Base-by-base conservation (phyloP, 2,797 vertebrate species). In the Gallinago nigripennis region DNA sequence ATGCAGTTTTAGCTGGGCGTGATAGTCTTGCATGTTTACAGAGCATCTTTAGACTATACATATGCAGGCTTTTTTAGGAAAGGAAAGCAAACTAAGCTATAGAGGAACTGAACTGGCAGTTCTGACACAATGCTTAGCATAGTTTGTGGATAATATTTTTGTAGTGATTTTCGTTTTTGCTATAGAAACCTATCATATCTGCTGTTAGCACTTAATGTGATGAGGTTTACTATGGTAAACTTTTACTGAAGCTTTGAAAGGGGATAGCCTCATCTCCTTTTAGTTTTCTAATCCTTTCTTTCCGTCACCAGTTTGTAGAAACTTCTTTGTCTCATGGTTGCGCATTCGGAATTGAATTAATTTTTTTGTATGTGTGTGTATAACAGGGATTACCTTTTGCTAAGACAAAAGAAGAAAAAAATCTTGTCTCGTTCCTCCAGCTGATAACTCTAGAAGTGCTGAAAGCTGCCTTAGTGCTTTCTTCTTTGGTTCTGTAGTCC, bases 231-330 rank as follows among this genome's bases (percentile, higher is more conserved):
- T 90, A 7, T 46, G 8, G 9, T 12, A 23, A 16, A 58, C n/a
- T 78, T 84, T 54, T 66, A 27, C 45, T 57, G 61, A 84, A 91
- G 95, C 60, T 93, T 88, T 94, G 85, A 72, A 71, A 68, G 53
- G 91, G 81, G 88, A 70, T 76, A 70, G 43, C 48, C 76, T 81
- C 39, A 23, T 24, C 28, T 69, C 35, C 30, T 72, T 90, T 90
- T 68, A 71, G 51, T 90, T 91, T 91, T 88, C 56, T 68, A 45
- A 45, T 86, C 83, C 33, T 63, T 72, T 69, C 50, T 41, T 72
- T 83, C 37, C 48, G 16, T 77, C 30, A 41, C 20, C 24, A 35
- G 4, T 64, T 79, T 64, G 23, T 35, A 14, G 25, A 72, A 87
- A 39, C 30, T 25, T 56, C 15, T 43, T 88, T 71, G 14, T 86